Evolutionary conservation across 2,113 vertebrate species (phyloP).

Genomic region (Neotoma lepida): DNA sequence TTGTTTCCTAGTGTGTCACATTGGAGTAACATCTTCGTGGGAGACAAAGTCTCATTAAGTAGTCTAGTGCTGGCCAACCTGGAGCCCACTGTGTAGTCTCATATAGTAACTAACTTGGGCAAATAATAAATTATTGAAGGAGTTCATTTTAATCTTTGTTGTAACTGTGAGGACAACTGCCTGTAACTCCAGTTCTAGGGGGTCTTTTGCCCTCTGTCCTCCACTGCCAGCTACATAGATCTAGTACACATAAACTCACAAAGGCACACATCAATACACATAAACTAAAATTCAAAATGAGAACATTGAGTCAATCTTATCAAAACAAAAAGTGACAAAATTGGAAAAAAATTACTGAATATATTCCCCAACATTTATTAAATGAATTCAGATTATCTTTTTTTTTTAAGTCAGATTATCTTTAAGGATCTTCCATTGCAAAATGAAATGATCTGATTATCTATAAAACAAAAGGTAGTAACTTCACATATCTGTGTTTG

Average conservation of each 20-base stretch:
- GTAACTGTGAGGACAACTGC: background rate
- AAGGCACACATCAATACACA: background rate
- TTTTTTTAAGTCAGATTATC: background rate
- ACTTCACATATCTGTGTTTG: background rate
- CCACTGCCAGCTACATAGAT: background rate
- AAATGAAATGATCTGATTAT: background rate
- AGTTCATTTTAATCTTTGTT: background rate
- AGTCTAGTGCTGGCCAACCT: background rate
- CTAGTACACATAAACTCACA: background rate
- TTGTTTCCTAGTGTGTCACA: background rate
- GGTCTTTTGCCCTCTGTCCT: background rate
- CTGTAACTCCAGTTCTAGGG: background rate
- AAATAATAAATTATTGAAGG: background rate
- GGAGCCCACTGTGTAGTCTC: background rate
- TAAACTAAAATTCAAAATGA: background rate
- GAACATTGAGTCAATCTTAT: background rate
- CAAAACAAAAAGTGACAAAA: background rate
- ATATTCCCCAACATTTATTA: background rate
- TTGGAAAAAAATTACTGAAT: background rate
- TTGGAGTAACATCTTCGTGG: background rate
- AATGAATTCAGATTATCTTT: background rate
- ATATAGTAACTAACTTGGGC: background rate
- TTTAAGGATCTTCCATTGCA: background rate
- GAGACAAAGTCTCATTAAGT: background rate
- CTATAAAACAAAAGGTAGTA: background rate